Base-by-base conservation (phyloP, 2,888 invertebrate species). In the Eristalinus aeneus region DNA sequence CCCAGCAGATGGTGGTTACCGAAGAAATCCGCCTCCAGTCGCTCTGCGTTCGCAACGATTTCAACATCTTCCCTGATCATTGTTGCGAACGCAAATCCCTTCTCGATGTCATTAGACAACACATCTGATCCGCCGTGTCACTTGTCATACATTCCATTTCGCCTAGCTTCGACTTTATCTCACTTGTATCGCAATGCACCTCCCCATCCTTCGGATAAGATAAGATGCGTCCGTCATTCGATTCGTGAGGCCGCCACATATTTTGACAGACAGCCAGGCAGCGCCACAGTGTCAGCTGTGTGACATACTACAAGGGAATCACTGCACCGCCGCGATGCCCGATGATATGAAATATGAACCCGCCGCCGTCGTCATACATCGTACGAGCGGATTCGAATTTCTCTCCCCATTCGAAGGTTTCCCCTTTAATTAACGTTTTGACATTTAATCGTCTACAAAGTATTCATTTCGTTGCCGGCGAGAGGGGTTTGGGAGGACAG, bases 261-360 rank as follows among this genome's bases (percentile, higher is more conserved):
- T 16, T 54, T 63, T 81, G 81, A 86, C 54, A 60, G 85, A 86
- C 81, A 86, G 82, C 31, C 67, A 39, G 68, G 67, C 68, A 36
- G 61, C 76, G 22, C 76, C 27, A 36, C 73, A 58, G 23, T 76
- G 85, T 69, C 81, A 77, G 54, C 72, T 75, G 22, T 58, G 67
- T 56, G 80, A 72, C 68, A 68, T 31, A 63, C 63, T 46, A 72
- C 84, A 71, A 61, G 61, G 22, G 23, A 64, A 71, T 67, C 75
- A 63, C 46, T 64, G 63, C 58, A 54, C 16, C 71, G 64, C 31
- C 11, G 34, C 31, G 64, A 54, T 27, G 60, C 61, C 9, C 34
- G 11, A 63, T 72, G 68, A 75, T 64, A 74, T 80, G 81, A 86
- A 86, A 86, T 82, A 77, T 77, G 82, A 86, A 73, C 73, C 82